phyloP scores from a whole-genome alignment of 1,140 invertebrate species.

The Centruroides sculpturatus region DNA sequence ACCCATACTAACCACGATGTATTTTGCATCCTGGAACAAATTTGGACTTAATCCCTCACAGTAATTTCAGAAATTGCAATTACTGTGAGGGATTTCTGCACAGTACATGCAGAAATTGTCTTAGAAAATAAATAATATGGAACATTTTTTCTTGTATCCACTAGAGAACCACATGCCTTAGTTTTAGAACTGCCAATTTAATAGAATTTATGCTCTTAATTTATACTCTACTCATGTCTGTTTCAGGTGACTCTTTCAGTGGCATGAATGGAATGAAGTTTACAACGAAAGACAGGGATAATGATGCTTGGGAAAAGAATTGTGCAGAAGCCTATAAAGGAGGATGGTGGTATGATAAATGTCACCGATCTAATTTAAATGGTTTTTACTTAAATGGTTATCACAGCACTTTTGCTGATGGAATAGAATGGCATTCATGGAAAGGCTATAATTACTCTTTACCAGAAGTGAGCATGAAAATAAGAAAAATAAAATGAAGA shows the following conservation, averaged over 20 bases:
- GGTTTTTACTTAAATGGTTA: conserved; percentile 14
- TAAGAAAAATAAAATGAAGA: too few species aligned
- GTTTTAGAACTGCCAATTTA: too few species aligned
- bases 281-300: conserved; percentile 16
- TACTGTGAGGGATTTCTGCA: too few species aligned
- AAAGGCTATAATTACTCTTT: neutral
- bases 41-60: too few species aligned
- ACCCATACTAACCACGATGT: too few species aligned
- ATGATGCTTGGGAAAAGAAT: conserved; percentile 1
- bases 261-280: conserved; percentile 17
- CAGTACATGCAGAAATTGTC: too few species aligned
- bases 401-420: conserved; percentile 12
- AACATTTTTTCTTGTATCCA: too few species aligned
- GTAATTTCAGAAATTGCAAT: too few species aligned
- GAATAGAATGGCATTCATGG: conserved; percentile 15
- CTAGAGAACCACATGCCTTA: too few species aligned
- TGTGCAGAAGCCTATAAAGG: conserved; percentile 19
- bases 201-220: neutral
- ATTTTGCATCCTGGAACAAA: too few species aligned
- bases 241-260: conserved; percentile 15
- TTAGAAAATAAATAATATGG: too few species aligned
- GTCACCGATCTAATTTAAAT: conserved; percentile 21
- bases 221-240: neutral
- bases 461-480: neutral
- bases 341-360: conserved; percentile 21